These are phyloP conservation scores for Chelmon rostratus DNA, from an alignment of 2,797 vertebrate genomes.

Conservation along the genomic window DNA sequence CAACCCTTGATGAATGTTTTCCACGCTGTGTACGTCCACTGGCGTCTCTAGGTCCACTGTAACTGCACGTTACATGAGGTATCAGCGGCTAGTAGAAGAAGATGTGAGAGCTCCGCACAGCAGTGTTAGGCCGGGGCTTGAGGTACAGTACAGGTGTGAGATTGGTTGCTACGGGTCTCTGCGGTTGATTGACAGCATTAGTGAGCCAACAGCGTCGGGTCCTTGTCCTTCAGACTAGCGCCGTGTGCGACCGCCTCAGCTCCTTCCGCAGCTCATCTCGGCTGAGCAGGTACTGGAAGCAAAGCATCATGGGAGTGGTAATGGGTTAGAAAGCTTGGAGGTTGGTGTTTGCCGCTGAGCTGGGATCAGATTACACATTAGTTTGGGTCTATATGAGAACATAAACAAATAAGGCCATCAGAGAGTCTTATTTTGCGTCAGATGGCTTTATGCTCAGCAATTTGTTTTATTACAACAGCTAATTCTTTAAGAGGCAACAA, in stretches of 20 bases:
- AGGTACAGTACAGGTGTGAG: conserved; percentile 40
- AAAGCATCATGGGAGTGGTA: conserved; percentile 71
- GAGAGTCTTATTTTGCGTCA: not conserved
- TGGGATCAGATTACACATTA: conserved; percentile 33
- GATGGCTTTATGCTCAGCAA: not conserved
- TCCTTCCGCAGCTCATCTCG: conserved; percentile 90
- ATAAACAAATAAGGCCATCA: not conserved
- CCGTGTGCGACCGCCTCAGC: conserved; percentile 79
- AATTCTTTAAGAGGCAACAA: not conserved
- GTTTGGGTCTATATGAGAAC: not conserved
- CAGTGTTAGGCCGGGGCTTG: conserved; percentile 35
- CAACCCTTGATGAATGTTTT: conserved; percentile 4
- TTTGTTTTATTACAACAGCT: not conserved
- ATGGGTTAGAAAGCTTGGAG: conserved; percentile 59
- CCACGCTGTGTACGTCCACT: conserved; percentile 4
- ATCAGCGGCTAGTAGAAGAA: conserved; percentile 31
- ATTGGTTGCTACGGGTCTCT: conserved; percentile 18
- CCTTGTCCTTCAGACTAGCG: conserved; percentile 72
- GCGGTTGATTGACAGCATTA: conserved; percentile 57
- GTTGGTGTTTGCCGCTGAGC: conserved; percentile 29
- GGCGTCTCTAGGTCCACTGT: conserved; percentile 1
- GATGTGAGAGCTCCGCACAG: conserved; percentile 24
- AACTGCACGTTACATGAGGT: conserved; percentile 48
- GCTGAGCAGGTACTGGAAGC: conserved; percentile 91
- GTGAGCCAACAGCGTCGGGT: conserved; percentile 12